Evolutionary conservation across 1,140 invertebrate species (phyloP).

Genomic region (Pectinophora gossypiella): DNA sequence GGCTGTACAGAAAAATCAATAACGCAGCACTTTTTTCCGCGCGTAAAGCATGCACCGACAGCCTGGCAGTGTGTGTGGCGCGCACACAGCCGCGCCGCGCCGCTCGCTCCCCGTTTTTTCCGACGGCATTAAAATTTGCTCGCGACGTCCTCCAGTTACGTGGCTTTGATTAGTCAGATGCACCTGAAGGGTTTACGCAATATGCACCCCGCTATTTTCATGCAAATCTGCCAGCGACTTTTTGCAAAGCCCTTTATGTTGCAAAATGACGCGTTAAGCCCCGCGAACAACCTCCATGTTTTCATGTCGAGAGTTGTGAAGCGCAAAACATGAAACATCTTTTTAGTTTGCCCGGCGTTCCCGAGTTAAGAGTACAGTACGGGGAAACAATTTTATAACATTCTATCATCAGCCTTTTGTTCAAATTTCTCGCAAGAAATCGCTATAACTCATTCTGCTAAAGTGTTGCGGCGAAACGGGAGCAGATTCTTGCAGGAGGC

Average conservation of each 20-base stretch:
- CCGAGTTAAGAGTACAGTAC: not conserved
- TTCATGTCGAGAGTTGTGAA: too few species aligned
- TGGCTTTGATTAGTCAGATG: conserved; percentile 47
- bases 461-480: conserved; percentile 49
- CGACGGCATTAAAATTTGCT: conserved; percentile 57
- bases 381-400: conserved; percentile 43
- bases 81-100: conserved; percentile 29
- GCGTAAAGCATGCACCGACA: conserved; percentile 73
- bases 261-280: conserved; percentile 1
- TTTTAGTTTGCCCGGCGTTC: not conserved
- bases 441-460: conserved; percentile 44
- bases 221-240: conserved; percentile 9
- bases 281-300: not conserved
- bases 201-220: conserved; percentile 15
- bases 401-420: conserved; percentile 47
- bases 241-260: not conserved
- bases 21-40: conserved; percentile 73
- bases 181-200: conserved; percentile 49
- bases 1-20: conserved; percentile 72
- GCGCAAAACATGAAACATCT: not conserved
- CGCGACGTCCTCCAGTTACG: conserved; percentile 28
- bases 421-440: conserved; percentile 38
- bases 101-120: conserved; percentile 50
- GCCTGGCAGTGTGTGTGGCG: conserved; percentile 37
- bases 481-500: conserved; percentile 32